These are phyloP conservation scores for Argentina silus DNA, from an alignment of 2,797 vertebrate genomes.

Conservation along the genomic window DNA sequence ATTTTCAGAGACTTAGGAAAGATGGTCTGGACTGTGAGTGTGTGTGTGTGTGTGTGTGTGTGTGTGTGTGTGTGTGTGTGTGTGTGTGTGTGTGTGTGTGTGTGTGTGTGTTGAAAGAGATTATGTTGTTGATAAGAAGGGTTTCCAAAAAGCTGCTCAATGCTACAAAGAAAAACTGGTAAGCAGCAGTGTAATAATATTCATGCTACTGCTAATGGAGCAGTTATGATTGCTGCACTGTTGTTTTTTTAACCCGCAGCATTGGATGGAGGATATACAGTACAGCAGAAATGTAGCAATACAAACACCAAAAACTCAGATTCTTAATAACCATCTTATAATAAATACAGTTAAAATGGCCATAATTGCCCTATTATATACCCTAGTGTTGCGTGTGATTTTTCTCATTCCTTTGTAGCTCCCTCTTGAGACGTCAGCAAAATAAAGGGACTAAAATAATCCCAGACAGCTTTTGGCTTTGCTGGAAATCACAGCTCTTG, in stretches of 20 bases:
- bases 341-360: slow-evolving; percentile 11
- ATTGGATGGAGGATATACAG: slow-evolving; percentile 8
- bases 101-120: slow-evolving; percentile 13
- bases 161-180: no score
- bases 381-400: neutral
- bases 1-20: slow-evolving; percentile 23
- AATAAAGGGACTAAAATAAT: slow-evolving; percentile 32
- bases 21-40: slow-evolving; percentile 4
- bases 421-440: slow-evolving; percentile 11
- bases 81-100: neutral
- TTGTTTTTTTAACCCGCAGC: slow-evolving; percentile 14
- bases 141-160: slow-evolving; percentile 25
- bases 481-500: slow-evolving; percentile 43
- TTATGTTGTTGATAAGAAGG: slow-evolving; percentile 32
- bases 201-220: slow-evolving; percentile 52
- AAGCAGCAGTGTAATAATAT: slow-evolving; percentile 19
- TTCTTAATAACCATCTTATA: neutral
- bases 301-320: slow-evolving; percentile 13
- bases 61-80: neutral
- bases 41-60: no score
- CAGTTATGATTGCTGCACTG: slow-evolving; percentile 35
- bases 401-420: neutral
- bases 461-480: slow-evolving; percentile 42
- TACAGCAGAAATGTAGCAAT: slow-evolving; percentile 36
- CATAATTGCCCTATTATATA: neutral